Base-by-base conservation (phyloP, 2,797 vertebrate species). In the Synaphobranchus kaupii region DNA sequence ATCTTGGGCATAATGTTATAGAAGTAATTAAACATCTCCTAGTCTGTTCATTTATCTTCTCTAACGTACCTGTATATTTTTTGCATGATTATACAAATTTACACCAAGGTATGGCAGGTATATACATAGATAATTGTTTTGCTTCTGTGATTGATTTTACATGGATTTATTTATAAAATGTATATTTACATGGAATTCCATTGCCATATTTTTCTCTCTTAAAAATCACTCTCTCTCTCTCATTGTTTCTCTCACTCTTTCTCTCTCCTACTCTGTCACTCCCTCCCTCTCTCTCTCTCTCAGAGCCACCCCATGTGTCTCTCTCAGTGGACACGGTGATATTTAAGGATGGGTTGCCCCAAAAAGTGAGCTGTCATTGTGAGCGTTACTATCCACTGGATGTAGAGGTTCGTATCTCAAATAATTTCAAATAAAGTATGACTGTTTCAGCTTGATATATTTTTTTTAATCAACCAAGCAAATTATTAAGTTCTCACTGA, bases 351-450 rank as follows among this genome's bases (percentile, higher is more conserved):
- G 85, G 89, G 0, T 86, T 90, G 0, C 84, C 91, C 0, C 90
- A 93, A 88, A 95, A 88, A 20, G 88, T 98, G 90, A 94, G 89
- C 91, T 98, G 97, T 89, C 93, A 89, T 84, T 92, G 96, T 58
- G 66, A 91, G n/a, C 95, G 95, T 58, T 98, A 97, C 88, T 98
- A 97, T 50, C 98, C 98, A 3, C 93, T 97, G 91, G 96, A 97
- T 0, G 91, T 94, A 86, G 92, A 92, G 8, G 96, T 96, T 44
- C 87, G 92, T 87, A 82, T 39, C 58, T 78, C 20, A 86, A n/a
- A n/a, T 87, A 10, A 25, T 25, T 28, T 47, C 34, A 31, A 31
- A 56, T 15, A 81, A 6, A 31, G 58, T 34, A 52, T 22, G 0
- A 54, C 58, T 39, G 52, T 56, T 28, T 73, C 56, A 10, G 48